phyloP scores from a whole-genome alignment of 2,113 vertebrate species.

The Cranoglanis bouderius region DNA sequence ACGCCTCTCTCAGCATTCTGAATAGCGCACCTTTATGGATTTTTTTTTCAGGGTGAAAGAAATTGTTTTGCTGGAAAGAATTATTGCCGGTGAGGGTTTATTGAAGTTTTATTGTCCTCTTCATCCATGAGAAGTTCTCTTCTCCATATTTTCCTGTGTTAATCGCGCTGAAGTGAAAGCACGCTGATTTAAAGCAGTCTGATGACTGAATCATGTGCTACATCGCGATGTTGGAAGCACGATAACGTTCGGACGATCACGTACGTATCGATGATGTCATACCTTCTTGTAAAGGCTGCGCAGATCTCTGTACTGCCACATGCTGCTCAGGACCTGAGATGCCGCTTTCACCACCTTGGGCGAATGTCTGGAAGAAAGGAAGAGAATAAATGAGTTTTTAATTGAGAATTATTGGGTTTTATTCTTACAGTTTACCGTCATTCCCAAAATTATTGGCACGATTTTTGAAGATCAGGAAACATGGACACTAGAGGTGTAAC shows the following conservation, averaged over 20 bases:
- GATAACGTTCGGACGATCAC: too few species aligned
- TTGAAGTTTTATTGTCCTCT: not conserved
- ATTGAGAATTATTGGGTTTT: too few species aligned
- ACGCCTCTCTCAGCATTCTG: constrained; percentile 28
- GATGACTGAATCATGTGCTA: not conserved
- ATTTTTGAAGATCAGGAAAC: not conserved
- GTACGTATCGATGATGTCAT: constrained; percentile 54
- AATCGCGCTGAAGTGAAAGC: not conserved
- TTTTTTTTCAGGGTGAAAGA: not conserved
- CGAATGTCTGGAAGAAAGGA: constrained; percentile 81
- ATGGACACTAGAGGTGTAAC: not conserved
- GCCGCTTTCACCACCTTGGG: constrained; percentile 99
- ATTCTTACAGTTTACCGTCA: not conserved
- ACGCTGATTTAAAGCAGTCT: not conserved
- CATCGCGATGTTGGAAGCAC: too few species aligned
- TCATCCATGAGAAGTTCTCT: constrained; percentile 7
- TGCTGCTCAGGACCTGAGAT: constrained; percentile 99
- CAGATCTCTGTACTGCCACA: constrained; percentile 99
- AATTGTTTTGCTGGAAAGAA: not conserved
- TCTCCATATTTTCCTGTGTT: constrained; percentile 13
- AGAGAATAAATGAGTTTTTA: not conserved
- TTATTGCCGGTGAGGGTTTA: not conserved
- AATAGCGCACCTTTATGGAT: constrained; percentile 23
- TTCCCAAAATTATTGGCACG: not conserved
- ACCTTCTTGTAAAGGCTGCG: constrained; percentile 99